These are phyloP conservation scores for Tromatobia lineatoria DNA, from an alignment of 2,888 invertebrate species.

Conservation along the genomic window DNA sequence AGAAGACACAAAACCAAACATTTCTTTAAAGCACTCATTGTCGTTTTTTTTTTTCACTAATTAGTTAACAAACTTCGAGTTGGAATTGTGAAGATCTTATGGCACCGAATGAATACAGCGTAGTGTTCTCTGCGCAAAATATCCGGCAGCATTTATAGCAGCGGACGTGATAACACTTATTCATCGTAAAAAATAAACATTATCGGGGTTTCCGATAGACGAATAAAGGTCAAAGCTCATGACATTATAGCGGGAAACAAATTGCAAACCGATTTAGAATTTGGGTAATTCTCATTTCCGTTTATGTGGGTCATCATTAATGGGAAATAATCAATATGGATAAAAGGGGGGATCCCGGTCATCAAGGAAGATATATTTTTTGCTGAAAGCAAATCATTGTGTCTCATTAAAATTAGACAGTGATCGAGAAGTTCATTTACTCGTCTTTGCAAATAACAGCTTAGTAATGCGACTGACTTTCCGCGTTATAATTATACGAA, in stretches of 20 bases:
- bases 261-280: constrained; percentile 6
- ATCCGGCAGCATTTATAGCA: constrained; percentile 11
- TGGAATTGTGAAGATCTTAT: neutral
- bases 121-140: neutral
- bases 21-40: neutral
- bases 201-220: constrained; percentile 4
- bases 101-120: neutral
- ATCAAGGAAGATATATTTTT: too few relatives aligned
- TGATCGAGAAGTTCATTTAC: too few relatives aligned
- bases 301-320: neutral
- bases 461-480: too few relatives aligned
- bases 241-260: neutral
- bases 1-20: constrained; percentile 1
- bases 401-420: too few relatives aligned
- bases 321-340: neutral
- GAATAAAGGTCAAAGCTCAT: constrained; percentile 1
- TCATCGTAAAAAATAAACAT: neutral
- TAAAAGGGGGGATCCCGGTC: too few relatives aligned
- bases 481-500: too few relatives aligned
- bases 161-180: neutral
- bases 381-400: too few relatives aligned
- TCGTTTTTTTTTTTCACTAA: neutral
- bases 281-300: neutral
- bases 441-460: too few relatives aligned
- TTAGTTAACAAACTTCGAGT: neutral